These are phyloP conservation scores for Drosophila kambysellisi DNA, from an alignment of 2,888 invertebrate species.

Conservation along the genomic window DNA sequence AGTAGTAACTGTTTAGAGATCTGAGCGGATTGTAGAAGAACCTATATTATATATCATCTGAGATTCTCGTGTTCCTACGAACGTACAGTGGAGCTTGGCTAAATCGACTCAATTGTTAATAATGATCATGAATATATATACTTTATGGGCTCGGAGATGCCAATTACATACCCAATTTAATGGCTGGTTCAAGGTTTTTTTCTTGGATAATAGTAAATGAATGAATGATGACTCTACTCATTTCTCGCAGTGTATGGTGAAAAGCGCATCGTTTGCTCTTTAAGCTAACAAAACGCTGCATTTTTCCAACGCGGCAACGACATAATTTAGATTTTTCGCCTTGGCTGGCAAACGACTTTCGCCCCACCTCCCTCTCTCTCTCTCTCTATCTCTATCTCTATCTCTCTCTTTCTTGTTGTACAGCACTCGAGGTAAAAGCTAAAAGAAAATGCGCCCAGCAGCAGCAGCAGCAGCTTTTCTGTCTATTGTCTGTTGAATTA, in stretches of 20 bases:
- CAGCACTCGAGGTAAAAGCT: conserved; percentile 49
- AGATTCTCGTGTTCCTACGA: not conserved
- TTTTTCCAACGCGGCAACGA: conserved; percentile 70
- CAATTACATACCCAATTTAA: too few species aligned
- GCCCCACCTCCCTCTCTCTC: conserved; percentile 1
- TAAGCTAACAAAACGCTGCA: conserved; percentile 78
- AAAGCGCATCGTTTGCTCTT: conserved; percentile 61
- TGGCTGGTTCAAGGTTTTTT: too few species aligned
- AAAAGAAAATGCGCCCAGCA: conserved; percentile 55
- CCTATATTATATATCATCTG: not conserved
- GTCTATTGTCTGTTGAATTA: conserved; percentile 79
- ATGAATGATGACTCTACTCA: not conserved
- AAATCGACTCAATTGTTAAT: too few species aligned
- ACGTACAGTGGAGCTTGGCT: too few species aligned
- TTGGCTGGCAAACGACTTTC: conserved; percentile 23
- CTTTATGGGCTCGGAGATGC: too few species aligned
- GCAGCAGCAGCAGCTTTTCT: conserved; percentile 42
- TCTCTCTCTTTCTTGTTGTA: conserved; percentile 4
- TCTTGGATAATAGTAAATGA: too few species aligned
- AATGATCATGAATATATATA: too few species aligned
- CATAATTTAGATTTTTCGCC: conserved; percentile 79
- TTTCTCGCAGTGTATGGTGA: conserved; percentile 48
- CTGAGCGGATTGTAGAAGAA: not conserved
- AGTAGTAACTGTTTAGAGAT: not conserved
- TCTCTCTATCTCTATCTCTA: conserved; percentile 2